Base-by-base conservation (phyloP, 2,888 invertebrate species). In the Aethes cnicana region DNA sequence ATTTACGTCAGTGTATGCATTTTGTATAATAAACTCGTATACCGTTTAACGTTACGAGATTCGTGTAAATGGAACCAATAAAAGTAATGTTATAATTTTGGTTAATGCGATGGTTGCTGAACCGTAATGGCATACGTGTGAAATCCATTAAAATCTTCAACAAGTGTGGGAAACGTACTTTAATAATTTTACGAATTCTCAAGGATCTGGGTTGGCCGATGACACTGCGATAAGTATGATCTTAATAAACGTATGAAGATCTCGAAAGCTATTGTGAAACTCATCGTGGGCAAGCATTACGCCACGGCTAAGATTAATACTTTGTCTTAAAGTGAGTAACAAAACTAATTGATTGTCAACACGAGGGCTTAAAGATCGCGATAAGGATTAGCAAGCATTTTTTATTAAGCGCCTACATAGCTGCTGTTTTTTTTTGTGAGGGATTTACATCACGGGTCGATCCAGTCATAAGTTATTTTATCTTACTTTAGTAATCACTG, bases 331-430 rank as follows among this genome's bases (percentile, higher is more conserved):
- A 39, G 32, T 44, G 32, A 39, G 37, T 39, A 52, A 52, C 52
- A 52, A 46, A 46, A 52, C 46, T 46, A 52, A 52, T 52, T 52
- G 52, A 52, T 52, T 52, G 52, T 52, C 52, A 52, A 46, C 52
- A 39, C 28, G 50, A 44, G 23, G 36, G 36, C 32, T 32, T 46
- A 39, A 46, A 46, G 52, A 52, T 52, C 30, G 36, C 28, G 49
- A 49, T 36, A 30, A 26, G 28, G 28, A 43, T 26, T 32, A 26
- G 43, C 36, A 18, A 37, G 39, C 39, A 39, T 42, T 46, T 46
- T 52, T 52, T 44, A 26, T 33, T n/a, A 9, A 23, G 25, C 16
- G 42, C 43, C 23, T 12, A 25, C 11, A n/a, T n/a, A 18, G 18
- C 9, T 25, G 12, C 17, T 30, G 30, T 21, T 30, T 23, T 20